Evolutionary conservation across 2,797 vertebrate species (phyloP).

Genomic region (Trematomus bernacchii): DNA sequence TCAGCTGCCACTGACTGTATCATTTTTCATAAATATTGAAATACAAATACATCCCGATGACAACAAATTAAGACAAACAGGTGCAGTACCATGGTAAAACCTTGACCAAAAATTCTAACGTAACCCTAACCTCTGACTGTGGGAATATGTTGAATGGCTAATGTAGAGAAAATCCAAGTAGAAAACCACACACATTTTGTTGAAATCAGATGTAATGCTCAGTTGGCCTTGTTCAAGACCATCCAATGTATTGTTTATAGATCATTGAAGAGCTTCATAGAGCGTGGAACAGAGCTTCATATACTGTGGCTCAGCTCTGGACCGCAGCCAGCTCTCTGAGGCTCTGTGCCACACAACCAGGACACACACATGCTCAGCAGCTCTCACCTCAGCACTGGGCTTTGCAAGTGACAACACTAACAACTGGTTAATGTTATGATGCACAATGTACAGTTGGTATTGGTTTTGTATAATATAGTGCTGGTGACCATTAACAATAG

Average conservation of each 20-base stretch:
- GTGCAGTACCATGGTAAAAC: background rate
- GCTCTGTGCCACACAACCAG: background rate
- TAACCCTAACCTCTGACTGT: too few species aligned
- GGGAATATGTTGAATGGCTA: too few species aligned
- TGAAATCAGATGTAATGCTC: too few species aligned
- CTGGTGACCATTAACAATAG: background rate
- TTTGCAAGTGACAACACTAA: background rate
- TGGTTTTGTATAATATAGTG: background rate
- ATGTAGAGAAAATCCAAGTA: too few species aligned
- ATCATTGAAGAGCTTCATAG: background rate
- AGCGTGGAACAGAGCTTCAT: background rate
- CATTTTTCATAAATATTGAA: conserved; percentile 7
- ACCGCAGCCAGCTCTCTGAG: background rate
- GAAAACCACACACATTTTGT: too few species aligned
- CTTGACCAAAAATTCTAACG: background rate
- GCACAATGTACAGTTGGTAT: background rate
- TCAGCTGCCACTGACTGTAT: conserved; percentile 3
- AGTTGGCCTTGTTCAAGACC: background rate
- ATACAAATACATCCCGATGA: background rate
- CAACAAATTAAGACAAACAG: background rate
- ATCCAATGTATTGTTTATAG: too few species aligned
- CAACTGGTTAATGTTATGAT: background rate
- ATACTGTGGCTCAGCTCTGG: background rate
- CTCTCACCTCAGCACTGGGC: background rate
- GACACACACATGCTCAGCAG: conserved; percentile 10